Evolutionary conservation across 1,140 invertebrate genomes (phyloP).

Genomic region (Aphaenogaster rudis): DNA sequence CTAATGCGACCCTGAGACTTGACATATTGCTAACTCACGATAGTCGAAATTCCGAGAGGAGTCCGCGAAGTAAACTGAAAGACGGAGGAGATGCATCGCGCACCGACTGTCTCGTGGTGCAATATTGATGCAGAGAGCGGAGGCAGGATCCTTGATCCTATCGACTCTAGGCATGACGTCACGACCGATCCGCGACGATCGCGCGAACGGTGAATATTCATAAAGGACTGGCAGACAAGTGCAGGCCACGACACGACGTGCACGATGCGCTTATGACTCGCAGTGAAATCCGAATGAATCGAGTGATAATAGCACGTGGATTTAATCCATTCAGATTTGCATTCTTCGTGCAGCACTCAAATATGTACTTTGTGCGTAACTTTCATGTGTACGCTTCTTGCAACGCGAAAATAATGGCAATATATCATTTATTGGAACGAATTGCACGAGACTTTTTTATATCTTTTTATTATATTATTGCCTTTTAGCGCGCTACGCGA

Average conservation of each 20-base stretch:
- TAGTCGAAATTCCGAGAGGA: constrained; percentile 64
- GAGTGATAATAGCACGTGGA: constrained; percentile 44
- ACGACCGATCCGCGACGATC: constrained; percentile 67
- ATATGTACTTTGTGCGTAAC: background rate
- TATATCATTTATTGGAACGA: background rate
- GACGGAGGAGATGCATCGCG: constrained; percentile 50
- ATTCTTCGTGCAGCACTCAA: constrained; percentile 28
- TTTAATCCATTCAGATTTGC: constrained; percentile 38
- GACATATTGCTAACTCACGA: constrained; percentile 72
- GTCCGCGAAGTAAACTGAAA: background rate
- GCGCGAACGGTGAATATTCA: constrained; percentile 71
- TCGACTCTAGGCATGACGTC: constrained; percentile 74
- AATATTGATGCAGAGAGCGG: constrained; percentile 53
- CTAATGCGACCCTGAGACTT: constrained; percentile 75
- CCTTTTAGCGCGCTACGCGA: background rate
- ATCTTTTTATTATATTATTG: background rate
- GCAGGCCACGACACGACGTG: constrained; percentile 63
- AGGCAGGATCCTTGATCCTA: constrained; percentile 76
- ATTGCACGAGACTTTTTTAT: background rate
- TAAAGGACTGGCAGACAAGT: constrained; percentile 66
- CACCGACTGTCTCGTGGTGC: constrained; percentile 13
- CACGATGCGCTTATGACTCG: constrained; percentile 55
- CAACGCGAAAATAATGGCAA: background rate
- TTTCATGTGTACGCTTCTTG: background rate
- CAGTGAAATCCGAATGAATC: constrained; percentile 24